A percentile compares a stretch with the other conserved stretches of the same genome.
Evolutionary conservation across 2,797 vertebrate species (phyloP).

Genomic region (Melanotaenia boesemani): DNA sequence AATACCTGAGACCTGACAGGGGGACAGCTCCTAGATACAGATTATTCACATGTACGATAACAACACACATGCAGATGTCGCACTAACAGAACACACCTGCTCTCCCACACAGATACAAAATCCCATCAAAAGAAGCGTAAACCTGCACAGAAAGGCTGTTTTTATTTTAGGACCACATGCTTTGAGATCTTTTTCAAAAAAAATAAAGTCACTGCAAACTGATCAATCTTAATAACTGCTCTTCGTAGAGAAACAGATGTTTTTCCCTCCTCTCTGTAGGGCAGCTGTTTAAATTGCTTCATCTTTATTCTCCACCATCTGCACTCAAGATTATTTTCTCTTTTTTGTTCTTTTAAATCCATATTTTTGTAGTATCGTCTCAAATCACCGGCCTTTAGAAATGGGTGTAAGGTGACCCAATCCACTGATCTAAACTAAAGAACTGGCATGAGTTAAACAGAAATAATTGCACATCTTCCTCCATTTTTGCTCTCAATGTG

Average conservation of each 20-base stretch:
- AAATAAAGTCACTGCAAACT: constrained; percentile 71
- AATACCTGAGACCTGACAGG: constrained; percentile 69
- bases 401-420: constrained; percentile 24
- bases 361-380: constrained; percentile 43
- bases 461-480: constrained; percentile 28
- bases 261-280: constrained; percentile 31
- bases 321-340: constrained; percentile 34
- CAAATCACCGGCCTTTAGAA: constrained; percentile 43
- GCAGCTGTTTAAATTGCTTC: constrained; percentile 41
- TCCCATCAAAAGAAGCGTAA: constrained; percentile 39
- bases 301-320: constrained; percentile 37
- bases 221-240: constrained; percentile 78
- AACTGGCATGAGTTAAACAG: constrained; percentile 52
- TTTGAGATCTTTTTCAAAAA: constrained; percentile 56
- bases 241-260: constrained; percentile 58
- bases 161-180: constrained; percentile 67
- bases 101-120: background rate
- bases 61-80: background rate
- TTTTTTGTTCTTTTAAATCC: constrained; percentile 29
- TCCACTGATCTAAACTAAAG: constrained; percentile 53
- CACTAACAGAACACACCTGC: constrained; percentile 35
- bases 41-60: constrained; percentile 15
- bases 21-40: constrained; percentile 52
- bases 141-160: constrained; percentile 38
- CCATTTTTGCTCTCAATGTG: constrained; percentile 76